phyloP scores from a whole-genome alignment of 2,888 invertebrate genomes.

The Tipula lateralis region DNA sequence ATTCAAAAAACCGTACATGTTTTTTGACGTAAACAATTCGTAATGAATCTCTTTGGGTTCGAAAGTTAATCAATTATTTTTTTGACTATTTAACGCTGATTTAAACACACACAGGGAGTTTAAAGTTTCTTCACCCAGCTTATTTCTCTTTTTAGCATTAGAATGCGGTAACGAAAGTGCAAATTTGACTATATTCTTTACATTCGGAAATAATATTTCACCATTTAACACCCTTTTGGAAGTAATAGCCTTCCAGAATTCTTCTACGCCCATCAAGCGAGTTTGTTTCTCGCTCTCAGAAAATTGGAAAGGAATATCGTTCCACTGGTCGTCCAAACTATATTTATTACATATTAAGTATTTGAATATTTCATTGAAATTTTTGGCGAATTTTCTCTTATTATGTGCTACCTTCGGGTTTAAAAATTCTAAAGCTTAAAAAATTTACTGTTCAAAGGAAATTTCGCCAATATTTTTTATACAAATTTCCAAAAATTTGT shows the following conservation, averaged over 20 bases:
- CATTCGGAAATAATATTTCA: not conserved
- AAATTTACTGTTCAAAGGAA: not conserved
- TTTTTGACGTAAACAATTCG: no score
- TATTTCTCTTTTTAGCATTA: not conserved
- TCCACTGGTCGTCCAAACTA: not conserved
- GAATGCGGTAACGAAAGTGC: not conserved
- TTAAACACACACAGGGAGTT: no score
- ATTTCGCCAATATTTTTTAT: not conserved
- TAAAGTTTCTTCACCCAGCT: no score
- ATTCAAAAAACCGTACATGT: no score
- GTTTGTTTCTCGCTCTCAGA: not conserved
- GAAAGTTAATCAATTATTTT: no score
- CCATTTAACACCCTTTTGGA: not conserved
- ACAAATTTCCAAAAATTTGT: not conserved
- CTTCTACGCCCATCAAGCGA: not conserved
- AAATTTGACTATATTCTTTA: not conserved
- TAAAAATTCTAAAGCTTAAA: not conserved
- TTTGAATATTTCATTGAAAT: not conserved
- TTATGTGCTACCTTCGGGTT: not conserved
- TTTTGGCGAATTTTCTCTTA: not conserved
- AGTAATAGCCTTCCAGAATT: not conserved
- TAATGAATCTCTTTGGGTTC: no score
- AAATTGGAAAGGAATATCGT: not conserved
- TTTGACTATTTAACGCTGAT: no score
- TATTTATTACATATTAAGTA: not conserved